phyloP scores from a whole-genome alignment of 2,113 vertebrate genomes.

The Epinephelus fuscoguttatus region DNA sequence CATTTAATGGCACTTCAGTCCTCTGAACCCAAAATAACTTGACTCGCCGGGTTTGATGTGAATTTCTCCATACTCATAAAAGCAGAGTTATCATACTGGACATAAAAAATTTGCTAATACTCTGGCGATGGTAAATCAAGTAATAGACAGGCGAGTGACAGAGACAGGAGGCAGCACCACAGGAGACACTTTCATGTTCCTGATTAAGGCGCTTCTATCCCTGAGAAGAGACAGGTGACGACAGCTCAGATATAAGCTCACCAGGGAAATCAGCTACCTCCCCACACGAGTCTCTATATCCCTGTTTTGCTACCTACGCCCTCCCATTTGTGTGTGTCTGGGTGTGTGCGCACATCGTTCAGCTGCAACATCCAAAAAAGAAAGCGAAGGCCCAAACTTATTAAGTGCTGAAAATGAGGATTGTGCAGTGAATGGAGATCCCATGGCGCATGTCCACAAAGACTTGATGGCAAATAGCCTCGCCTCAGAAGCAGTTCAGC shows the following conservation, averaged over 20 bases:
- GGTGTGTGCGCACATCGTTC: conserved; percentile 19
- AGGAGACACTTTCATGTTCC: conserved; percentile 78
- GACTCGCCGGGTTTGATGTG: neutral
- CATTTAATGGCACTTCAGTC: neutral
- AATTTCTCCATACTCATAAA: conserved; percentile 12
- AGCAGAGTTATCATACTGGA: conserved; percentile 22
- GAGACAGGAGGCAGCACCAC: conserved; percentile 68
- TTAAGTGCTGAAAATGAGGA: conserved; percentile 78
- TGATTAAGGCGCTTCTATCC: conserved; percentile 75
- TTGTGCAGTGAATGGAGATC: conserved; percentile 76
- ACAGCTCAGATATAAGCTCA: conserved; percentile 74
- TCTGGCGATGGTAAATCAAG: conserved; percentile 57
- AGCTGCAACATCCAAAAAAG: conserved; percentile 52
- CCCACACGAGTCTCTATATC: conserved; percentile 57
- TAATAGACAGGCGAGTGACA: conserved; percentile 62
- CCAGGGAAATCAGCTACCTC: conserved; percentile 80
- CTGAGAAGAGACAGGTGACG: conserved; percentile 70
- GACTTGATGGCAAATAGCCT: conserved; percentile 76
- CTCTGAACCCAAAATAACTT: conserved; percentile 20
- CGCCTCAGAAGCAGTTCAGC: conserved; percentile 61
- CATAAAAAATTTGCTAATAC: conserved; percentile 20
- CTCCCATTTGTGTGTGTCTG: conserved; percentile 35
- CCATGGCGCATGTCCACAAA: conserved; percentile 76
- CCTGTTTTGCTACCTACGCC: conserved; percentile 60
- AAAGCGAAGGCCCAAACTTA: conserved; percentile 74